Evolutionary conservation across 2,113 vertebrate genomes (phyloP).

Genomic region (Caranx melampygus): DNA sequence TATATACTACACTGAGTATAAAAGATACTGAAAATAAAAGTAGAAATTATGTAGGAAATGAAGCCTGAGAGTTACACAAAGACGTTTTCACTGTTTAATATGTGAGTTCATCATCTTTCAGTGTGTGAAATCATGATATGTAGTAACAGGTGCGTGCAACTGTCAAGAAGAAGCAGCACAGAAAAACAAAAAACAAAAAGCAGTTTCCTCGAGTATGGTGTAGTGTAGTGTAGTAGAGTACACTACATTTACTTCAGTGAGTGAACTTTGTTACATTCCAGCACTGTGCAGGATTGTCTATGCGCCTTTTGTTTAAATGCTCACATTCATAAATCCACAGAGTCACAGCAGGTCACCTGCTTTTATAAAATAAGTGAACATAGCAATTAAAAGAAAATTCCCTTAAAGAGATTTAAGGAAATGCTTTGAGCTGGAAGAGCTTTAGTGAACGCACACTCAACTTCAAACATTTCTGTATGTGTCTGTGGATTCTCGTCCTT

Average conservation of each 20-base stretch:
- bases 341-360: neutral
- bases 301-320: neutral
- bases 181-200: too few species aligned
- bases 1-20: too few species aligned
- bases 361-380: constrained; percentile 17
- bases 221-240: too few species aligned
- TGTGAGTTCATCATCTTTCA: too few species aligned
- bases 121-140: neutral
- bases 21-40: too few species aligned
- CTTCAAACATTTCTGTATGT: constrained; percentile 10
- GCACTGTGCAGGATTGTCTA: neutral
- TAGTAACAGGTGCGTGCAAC: neutral
- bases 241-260: too few species aligned
- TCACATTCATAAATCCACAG: constrained; percentile 8
- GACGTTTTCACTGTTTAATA: too few species aligned
- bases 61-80: too few species aligned
- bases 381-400: constrained; percentile 33
- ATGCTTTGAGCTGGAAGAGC: constrained; percentile 7
- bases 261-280: neutral
- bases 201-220: too few species aligned
- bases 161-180: neutral
- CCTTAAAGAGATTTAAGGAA: constrained; percentile 10
- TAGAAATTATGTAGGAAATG: too few species aligned
- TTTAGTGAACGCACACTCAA: neutral
- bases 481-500: constrained; percentile 32